Base-by-base conservation (phyloP, 2,797 vertebrate species). In the Zalophus californianus region DNA sequence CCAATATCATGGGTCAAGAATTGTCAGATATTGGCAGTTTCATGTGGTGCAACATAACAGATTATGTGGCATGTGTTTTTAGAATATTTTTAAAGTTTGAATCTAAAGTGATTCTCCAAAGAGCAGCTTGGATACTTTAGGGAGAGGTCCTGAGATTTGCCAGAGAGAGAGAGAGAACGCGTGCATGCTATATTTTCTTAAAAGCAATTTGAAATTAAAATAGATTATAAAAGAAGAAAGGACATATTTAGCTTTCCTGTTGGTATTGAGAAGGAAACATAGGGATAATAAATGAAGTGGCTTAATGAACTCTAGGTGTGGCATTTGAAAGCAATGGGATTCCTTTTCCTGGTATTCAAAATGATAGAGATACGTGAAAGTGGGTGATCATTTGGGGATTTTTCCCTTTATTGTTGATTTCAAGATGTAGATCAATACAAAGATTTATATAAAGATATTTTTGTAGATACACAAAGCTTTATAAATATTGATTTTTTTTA, bases 121-220 rank as follows among this genome's bases (percentile, higher is more conserved):
- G 56, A 86, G 27, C 15, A 90, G 93, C 32, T 84, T 96, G 56
- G 29, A 83, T 83, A 29, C n/a, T 50, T 96, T 82, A 50, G 29
- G 50, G 60, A 92, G 7, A 41, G 70, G 78, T 21, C 52, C 32
- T 92, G 83, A 75, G 70, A 54, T 96, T 92, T 96, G 9, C 11
- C 32, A 86, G 11, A 79, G 44, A 86, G 29, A 68, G 21, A 66
- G 20, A 94, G 25, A 13, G 27, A 0, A 5, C 1, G 3, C 14
- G 0, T 2, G 60, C 3, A 14, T 13, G 15, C 64, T 11, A 20
- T 73, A 58, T 94, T 91, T 92, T 95, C 88, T 92, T 96, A 50
- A 95, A 29, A 66, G 8, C 13, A 11, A 86, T 92, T 92, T 97
- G 75, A 94, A 83, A 94, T 92, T 88, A 93, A 90, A 97, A 90